A percentile compares a stretch with the other conserved stretches of the same genome.
Conservation (phyloP, 2,113 vertebrate genomes). For the Poeciliopsis turrubarensis region DNA sequence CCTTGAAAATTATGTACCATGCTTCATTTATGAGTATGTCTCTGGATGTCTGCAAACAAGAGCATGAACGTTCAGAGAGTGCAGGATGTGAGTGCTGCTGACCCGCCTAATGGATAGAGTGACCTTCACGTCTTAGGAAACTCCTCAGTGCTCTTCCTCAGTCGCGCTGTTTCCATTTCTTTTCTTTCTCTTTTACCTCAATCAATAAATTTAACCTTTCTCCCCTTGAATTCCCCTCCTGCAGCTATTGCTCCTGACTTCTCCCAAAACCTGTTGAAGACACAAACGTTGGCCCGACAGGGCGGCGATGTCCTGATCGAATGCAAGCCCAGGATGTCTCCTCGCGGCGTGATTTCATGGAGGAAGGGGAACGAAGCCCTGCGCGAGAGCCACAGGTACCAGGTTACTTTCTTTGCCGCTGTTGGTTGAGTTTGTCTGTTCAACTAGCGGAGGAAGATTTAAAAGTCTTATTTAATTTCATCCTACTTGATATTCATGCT, state of each 20-base stretch:
- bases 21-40: conserved; percentile 2
- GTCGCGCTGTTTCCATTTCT: conserved; percentile 9
- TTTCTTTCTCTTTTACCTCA: conserved; percentile 4
- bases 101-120: conserved; percentile 56
- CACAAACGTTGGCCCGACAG: conserved; percentile 81
- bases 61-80: conserved; percentile 12
- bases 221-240: conserved; percentile 17
- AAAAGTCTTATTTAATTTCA: conserved; percentile 46
- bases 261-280: conserved; percentile 75
- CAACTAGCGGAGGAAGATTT: conserved; percentile 32
- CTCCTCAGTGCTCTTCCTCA: conserved; percentile 9
- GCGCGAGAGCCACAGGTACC: conserved; percentile 80
- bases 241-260: conserved; percentile 80
- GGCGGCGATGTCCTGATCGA: conserved; percentile 88
- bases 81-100: conserved; percentile 42
- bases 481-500: conserved; percentile 58
- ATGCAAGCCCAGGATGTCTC: conserved; percentile 91
- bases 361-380: conserved; percentile 89
- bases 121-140: conserved; percentile 45
- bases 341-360: conserved; percentile 91
- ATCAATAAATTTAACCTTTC: conserved; percentile 16
- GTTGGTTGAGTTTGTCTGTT: conserved; percentile 34
- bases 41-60: conserved; percentile 13
- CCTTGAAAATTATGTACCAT: conserved; percentile 24
- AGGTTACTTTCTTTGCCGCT: conserved; percentile 22